These are phyloP conservation scores for Nesogale talazaci DNA, from an alignment of 2,113 vertebrate species.

Conservation along the genomic window DNA sequence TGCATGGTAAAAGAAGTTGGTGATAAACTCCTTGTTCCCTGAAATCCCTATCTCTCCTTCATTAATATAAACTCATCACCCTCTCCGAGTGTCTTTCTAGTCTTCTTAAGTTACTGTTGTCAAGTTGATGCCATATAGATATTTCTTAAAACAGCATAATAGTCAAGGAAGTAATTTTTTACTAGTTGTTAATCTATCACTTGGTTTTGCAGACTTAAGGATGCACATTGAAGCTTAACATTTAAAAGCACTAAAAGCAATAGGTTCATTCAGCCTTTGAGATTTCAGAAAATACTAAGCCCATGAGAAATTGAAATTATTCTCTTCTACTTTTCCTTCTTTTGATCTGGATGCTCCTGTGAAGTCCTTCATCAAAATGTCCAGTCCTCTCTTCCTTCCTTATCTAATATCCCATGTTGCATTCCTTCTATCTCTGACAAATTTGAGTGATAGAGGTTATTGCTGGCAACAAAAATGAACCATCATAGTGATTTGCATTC, in stretches of 20 bases:
- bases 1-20: too few relatives aligned
- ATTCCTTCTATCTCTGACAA: conserved; percentile 20
- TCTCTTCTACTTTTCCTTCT: background rate
- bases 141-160: background rate
- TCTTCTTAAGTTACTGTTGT: background rate
- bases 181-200: background rate
- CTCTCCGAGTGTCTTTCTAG: background rate
- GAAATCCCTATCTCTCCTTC: background rate
- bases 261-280: background rate
- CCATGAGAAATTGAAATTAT: background rate
- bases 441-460: background rate
- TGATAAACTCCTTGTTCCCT: background rate
- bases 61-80: background rate
- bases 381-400: background rate
- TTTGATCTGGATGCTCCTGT: background rate
- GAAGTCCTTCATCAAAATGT: background rate
- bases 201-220: background rate
- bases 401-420: background rate
- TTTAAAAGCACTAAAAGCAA: background rate
- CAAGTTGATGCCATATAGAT: background rate
- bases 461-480: background rate
- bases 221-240: background rate
- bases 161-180: background rate
- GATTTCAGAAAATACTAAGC: background rate
- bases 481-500: background rate